Base-by-base conservation (phyloP, 1,140 invertebrate species). In the Semibalanus balanoides region DNA sequence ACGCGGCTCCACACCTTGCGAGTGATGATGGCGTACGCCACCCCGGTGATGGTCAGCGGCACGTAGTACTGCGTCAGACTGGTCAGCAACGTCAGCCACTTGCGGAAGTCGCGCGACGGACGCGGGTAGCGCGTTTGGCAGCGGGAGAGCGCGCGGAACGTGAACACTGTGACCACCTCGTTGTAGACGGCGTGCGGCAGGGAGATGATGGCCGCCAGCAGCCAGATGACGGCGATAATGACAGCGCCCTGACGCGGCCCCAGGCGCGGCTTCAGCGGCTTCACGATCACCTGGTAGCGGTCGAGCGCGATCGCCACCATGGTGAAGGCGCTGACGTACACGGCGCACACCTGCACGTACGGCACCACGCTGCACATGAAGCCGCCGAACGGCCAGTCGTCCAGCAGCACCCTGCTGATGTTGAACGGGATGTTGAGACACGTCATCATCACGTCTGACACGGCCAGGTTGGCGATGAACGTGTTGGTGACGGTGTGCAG, bases 301-400 rank as follows among this genome's bases (percentile, higher is more conserved):
- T 93, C 91, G 69, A 93, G 86, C 9, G 91, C 90, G 72, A 93
- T 92, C 75, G 91, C 90, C 17, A 90, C 91, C 40, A 94, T 83
- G 0, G 92, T 94, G 80, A 93, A 92, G 14, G 93, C 89, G 73
- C 90, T 92, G 25, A 93, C 91, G 80, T 91, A 93, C 0, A 93
- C 91, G 77, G 89, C 91, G 0, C 92, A 76, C 29, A 76, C 78
- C 40, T 79, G 91, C 0, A 93, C 89, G 82, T 92, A 93, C 0
- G 92, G 91, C 79, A 91, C 92, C 80, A 93, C 89, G 0, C 89
- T 85, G 82, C 92, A 94, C 90, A 94, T 90, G 81, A 93, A 91
- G 78, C 89, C 83, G 0, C 92, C 91, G 28, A 93, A 84, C 76
- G 91, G 88, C 92, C 92, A 94, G 78, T 89, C 82, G 82, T 93